Conservation (phyloP, 2,888 invertebrate species). For the Agonopterix subpropinquella region DNA sequence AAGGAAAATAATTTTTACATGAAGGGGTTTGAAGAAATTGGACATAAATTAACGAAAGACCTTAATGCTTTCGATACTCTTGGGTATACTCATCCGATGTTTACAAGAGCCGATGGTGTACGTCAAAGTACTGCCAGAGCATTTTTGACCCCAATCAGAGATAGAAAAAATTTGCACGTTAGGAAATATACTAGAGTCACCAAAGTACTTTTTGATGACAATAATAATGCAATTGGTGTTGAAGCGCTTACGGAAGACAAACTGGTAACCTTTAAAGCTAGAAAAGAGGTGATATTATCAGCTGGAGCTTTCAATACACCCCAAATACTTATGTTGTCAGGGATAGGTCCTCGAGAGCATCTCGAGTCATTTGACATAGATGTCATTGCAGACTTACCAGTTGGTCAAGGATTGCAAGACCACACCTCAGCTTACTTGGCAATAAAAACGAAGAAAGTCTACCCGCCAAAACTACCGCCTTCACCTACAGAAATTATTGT, state of each 20-base stretch:
- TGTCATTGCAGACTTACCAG: constrained; percentile 46
- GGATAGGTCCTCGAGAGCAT: constrained; percentile 59
- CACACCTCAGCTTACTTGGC: constrained; percentile 47
- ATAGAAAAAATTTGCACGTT: constrained; percentile 36
- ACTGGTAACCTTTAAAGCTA: constrained; percentile 40
- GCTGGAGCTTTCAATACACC: constrained; percentile 68
- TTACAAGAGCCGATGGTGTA: not conserved
- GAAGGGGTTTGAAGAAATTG: not conserved
- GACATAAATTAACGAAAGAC: not conserved
- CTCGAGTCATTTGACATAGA: constrained; percentile 42
- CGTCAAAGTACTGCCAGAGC: not conserved
- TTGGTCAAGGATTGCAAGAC: constrained; percentile 70
- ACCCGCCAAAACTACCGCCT: not conserved
- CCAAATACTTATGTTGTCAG: constrained; percentile 68
- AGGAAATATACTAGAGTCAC: constrained; percentile 67
- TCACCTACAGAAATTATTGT: not conserved
- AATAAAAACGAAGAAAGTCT: constrained; percentile 17
- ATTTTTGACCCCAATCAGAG: not conserved
- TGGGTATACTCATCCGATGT: not conserved
- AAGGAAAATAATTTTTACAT: not conserved
- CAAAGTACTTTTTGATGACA: constrained; percentile 63
- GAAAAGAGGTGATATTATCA: constrained; percentile 66
- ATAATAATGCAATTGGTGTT: constrained; percentile 52
- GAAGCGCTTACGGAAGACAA: constrained; percentile 14
- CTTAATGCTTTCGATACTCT: not conserved